phyloP scores from a whole-genome alignment of 2,888 invertebrate genomes.

The Helleia helle region DNA sequence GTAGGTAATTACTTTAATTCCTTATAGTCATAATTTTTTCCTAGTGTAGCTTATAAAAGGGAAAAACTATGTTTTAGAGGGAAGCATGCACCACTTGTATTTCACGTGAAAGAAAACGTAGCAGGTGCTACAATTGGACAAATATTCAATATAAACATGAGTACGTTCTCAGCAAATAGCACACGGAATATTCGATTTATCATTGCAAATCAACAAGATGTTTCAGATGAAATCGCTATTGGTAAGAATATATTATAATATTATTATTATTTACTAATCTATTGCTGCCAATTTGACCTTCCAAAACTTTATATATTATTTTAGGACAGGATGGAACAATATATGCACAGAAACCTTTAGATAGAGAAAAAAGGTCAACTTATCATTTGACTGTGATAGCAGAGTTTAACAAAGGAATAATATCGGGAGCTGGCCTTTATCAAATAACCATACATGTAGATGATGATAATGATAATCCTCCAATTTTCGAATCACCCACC shows the following conservation, averaged over 20 bases:
- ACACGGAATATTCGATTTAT: conserved; percentile 78
- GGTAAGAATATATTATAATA: conserved; percentile 44
- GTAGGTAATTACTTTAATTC: conserved; percentile 34
- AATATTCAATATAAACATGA: conserved; percentile 75
- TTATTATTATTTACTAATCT: neutral
- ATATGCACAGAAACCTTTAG: conserved; percentile 83
- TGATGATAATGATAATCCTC: conserved; percentile 91
- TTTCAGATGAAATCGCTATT: conserved; percentile 84
- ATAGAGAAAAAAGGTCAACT: conserved; percentile 81
- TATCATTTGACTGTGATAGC: conserved; percentile 87
- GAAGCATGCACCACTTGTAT: conserved; percentile 80
- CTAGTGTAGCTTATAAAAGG: neutral
- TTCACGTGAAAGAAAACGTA: conserved; percentile 84
- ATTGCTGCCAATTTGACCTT: too few species aligned
- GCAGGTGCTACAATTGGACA: conserved; percentile 83
- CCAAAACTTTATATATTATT: too few species aligned
- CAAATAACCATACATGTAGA: conserved; percentile 86
- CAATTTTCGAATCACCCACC: conserved; percentile 79
- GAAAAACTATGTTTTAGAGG: conserved; percentile 59
- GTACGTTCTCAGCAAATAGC: conserved; percentile 36
- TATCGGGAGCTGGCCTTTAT: conserved; percentile 82
- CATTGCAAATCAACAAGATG: conserved; percentile 88
- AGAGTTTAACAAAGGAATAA: conserved; percentile 80
- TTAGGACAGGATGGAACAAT: conserved; percentile 81
- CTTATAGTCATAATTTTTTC: neutral